These are phyloP conservation scores for Danio aesculapii DNA, from an alignment of 2,797 vertebrate species.

Conservation along the genomic window DNA sequence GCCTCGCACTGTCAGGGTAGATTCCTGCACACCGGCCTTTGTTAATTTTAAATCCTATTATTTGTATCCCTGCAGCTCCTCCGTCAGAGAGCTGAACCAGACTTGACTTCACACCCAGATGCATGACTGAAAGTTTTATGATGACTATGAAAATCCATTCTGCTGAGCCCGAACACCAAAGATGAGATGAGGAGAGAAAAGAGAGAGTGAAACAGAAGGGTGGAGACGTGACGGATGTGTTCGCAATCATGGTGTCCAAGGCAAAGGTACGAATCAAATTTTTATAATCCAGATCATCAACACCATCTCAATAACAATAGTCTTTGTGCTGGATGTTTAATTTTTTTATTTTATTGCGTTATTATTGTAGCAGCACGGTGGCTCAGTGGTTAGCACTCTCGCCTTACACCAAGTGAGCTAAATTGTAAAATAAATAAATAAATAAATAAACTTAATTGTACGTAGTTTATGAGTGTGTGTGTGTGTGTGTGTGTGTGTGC, in stretches of 20 bases:
- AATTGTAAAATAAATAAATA: too few species aligned
- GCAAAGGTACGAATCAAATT: conserved; percentile 62
- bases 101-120: conserved; percentile 49
- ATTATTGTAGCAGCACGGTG: too few species aligned
- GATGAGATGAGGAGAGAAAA: conserved; percentile 28
- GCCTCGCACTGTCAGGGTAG: background rate
- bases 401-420: too few species aligned
- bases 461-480: too few species aligned
- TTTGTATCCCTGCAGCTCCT: conserved; percentile 32
- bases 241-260: conserved; percentile 45
- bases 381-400: too few species aligned
- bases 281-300: conserved; percentile 73
- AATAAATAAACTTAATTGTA: too few species aligned
- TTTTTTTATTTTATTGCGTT: too few species aligned
- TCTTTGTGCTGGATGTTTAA: conserved; percentile 54
- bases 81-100: conserved; percentile 22
- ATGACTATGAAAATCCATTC: conserved; percentile 59
- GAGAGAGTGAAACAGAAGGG: conserved; percentile 4
- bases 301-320: conserved; percentile 68
- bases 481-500: too few species aligned
- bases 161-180: conserved; percentile 33
- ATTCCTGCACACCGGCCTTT: background rate
- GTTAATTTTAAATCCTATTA: conserved; percentile 34
- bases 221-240: conserved; percentile 30
- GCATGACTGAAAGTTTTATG: conserved; percentile 59